A percentile compares a stretch with the other conserved stretches of the same genome.
phyloP scores from a whole-genome alignment of 1,140 invertebrate species.

The Cyphomyrmex costatus region DNA sequence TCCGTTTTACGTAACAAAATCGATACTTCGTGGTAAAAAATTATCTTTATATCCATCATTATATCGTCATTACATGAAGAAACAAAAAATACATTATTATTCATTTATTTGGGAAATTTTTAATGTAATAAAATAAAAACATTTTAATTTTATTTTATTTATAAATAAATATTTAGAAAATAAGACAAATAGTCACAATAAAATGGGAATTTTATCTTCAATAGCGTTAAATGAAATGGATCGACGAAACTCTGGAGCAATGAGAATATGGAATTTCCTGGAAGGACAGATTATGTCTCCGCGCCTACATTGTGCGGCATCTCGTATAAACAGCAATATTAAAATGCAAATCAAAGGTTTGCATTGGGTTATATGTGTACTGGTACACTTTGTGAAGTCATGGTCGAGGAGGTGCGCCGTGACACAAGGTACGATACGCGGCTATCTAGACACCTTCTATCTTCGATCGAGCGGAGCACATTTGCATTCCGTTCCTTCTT shows the following conservation, averaged over 20 bases:
- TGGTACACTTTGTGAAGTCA: not conserved
- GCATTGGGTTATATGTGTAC: not conserved
- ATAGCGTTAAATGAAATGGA: not conserved
- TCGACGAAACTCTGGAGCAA: not conserved
- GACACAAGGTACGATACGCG: constrained; percentile 22
- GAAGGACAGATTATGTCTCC: not conserved
- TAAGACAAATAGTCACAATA: not conserved
- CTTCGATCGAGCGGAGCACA: constrained; percentile 38
- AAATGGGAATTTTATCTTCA: not conserved
- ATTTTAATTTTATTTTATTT: not conserved
- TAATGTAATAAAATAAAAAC: no score
- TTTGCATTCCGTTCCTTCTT: constrained; percentile 40
- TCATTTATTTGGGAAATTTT: not conserved
- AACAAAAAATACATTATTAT: not conserved
- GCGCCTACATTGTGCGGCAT: constrained; percentile 1
- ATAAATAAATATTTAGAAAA: not conserved
- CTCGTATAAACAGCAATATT: constrained; percentile 10
- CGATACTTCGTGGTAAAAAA: not conserved
- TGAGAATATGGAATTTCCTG: not conserved
- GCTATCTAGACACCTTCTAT: constrained; percentile 30
- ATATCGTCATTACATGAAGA: not conserved
- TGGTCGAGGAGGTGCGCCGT: constrained; percentile 16
- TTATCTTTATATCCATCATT: not conserved
- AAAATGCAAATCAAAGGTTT: constrained; percentile 52
- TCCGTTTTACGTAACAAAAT: not conserved